Conservation (phyloP, 2,888 invertebrate genomes). For the Pherbina coryleti region DNA sequence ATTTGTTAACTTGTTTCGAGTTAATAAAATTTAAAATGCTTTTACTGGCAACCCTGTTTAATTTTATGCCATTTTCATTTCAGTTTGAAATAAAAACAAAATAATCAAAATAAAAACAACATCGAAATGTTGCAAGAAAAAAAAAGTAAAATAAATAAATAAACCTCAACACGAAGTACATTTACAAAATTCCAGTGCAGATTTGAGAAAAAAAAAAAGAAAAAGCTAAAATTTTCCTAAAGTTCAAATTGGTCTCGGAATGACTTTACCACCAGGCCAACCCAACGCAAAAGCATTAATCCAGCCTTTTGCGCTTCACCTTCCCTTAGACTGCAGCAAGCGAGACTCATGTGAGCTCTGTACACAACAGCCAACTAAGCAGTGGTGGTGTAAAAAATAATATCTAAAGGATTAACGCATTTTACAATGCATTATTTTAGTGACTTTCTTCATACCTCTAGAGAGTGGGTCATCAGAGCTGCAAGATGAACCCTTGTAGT, state of each 20-base stretch:
- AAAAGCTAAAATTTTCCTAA: slow-evolving; percentile 9
- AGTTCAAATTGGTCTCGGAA: slow-evolving; percentile 21
- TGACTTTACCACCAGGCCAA: neutral
- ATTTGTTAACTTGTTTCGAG: too few species aligned
- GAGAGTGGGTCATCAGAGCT: too few species aligned
- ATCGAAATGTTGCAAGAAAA: neutral
- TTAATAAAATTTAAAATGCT: too few species aligned
- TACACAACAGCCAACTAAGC: neutral
- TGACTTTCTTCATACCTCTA: too few species aligned
- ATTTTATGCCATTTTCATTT: neutral
- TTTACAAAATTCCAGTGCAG: slow-evolving; percentile 13
- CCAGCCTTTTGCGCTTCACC: neutral
- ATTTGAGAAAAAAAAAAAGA: neutral
- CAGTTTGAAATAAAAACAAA: neutral
- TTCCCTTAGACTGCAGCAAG: neutral
- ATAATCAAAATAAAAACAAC: neutral
- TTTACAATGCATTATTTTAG: too few species aligned
- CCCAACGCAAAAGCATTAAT: neutral
- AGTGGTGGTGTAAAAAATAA: neutral
- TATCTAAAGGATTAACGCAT: too few species aligned
- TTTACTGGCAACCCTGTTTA: neutral
- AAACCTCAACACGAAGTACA: neutral
- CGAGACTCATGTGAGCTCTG: neutral
- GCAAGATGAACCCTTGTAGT: too few species aligned
- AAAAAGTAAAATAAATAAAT: too few species aligned